Conservation (phyloP, 2,888 invertebrate species). For the Miltochrista miniata region DNA sequence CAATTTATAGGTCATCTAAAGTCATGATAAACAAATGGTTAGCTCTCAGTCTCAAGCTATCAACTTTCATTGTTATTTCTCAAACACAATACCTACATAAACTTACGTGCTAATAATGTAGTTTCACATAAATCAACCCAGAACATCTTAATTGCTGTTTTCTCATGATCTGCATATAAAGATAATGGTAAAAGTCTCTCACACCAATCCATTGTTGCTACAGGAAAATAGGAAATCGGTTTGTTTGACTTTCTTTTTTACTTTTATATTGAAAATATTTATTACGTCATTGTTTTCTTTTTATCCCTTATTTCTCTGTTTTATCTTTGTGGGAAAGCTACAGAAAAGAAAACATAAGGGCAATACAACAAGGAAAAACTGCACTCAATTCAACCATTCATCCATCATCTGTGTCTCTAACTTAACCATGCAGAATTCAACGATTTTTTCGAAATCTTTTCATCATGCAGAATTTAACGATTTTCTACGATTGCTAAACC, state of each 20-base stretch:
- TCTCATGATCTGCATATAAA: constrained; percentile 36
- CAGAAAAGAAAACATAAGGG: no score
- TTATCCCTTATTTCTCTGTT: neutral
- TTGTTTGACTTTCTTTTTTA: constrained; percentile 4
- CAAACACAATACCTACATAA: neutral
- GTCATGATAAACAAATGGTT: no score
- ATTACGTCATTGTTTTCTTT: constrained; percentile 14
- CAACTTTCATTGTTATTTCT: constrained; percentile 9
- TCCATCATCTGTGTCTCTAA: no score
- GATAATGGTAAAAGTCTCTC: constrained; percentile 51
- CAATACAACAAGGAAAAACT: no score
- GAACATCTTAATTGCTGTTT: constrained; percentile 15
- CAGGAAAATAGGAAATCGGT: constrained; percentile 28
- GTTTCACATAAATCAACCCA: constrained; percentile 5
- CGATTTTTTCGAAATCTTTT: no score
- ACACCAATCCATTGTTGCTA: constrained; percentile 54
- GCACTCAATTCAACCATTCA: no score
- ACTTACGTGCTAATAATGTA: neutral
- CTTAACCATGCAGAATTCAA: no score
- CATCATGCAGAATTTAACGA: no score
- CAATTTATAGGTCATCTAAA: no score
- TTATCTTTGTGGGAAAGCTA: no score
- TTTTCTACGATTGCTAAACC: no score
- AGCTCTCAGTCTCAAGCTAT: constrained; percentile 3
- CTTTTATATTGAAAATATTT: constrained; percentile 11